Evolutionary conservation across 2,113 vertebrate genomes (phyloP).

Genomic region (Mesoclemmys tuberculata): DNA sequence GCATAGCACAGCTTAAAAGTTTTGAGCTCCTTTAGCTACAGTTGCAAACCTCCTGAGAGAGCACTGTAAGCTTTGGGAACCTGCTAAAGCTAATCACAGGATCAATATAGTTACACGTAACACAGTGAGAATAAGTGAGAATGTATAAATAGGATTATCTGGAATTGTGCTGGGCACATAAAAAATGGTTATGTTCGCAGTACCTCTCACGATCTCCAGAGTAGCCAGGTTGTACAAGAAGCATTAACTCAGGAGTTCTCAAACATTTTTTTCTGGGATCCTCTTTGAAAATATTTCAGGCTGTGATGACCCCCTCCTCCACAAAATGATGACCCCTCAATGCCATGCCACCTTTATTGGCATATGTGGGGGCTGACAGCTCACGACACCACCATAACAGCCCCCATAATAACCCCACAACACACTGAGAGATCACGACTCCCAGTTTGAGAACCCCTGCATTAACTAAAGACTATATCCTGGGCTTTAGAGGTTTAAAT

Average conservation of each 20-base stretch:
- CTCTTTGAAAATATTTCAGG: too few relatives aligned
- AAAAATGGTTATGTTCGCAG: neutral
- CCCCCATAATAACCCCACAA: too few relatives aligned
- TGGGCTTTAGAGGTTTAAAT: neutral
- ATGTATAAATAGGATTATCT: neutral
- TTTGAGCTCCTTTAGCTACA: neutral
- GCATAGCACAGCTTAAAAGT: neutral
- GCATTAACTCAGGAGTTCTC: neutral
- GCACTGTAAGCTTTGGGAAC: fast-evolving
- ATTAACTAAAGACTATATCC: neutral
- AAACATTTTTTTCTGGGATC: too few relatives aligned
- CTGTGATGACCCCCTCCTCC: too few relatives aligned
- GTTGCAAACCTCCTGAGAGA: neutral
- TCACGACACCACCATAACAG: too few relatives aligned
- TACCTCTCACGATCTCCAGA: neutral
- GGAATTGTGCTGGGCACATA: neutral
- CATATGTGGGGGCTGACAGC: too few relatives aligned
- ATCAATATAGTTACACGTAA: neutral
- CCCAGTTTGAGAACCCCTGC: too few relatives aligned
- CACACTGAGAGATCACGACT: too few relatives aligned
- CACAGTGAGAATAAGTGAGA: neutral
- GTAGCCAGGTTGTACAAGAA: neutral
- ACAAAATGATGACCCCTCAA: too few relatives aligned
- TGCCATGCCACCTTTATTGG: too few relatives aligned
- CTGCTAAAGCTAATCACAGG: neutral